A percentile compares a stretch with the other conserved stretches of the same genome.
Evolutionary conservation across 2,113 vertebrate genomes (phyloP).

Genomic region (Rhinogobius similis): DNA sequence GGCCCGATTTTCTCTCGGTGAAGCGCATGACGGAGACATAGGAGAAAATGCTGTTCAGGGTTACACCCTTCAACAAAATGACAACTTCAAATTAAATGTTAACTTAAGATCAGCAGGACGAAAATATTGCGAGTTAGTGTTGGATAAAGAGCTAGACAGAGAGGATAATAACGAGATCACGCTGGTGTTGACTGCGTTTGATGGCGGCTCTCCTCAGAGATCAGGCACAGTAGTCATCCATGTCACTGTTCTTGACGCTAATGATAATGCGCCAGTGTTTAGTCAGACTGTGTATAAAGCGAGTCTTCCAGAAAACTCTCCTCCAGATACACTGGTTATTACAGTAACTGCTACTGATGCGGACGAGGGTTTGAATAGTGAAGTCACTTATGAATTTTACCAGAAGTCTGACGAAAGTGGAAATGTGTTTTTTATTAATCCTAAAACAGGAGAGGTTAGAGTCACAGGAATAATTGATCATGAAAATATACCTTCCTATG

Average conservation of each 20-base stretch:
- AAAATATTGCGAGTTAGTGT: slow-evolving; percentile 22
- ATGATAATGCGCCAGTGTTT: slow-evolving; percentile 55
- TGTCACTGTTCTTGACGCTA: slow-evolving; percentile 48
- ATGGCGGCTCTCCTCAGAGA: slow-evolving; percentile 49
- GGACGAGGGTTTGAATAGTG: slow-evolving; percentile 43
- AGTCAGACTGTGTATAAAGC: slow-evolving; percentile 44
- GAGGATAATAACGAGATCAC: slow-evolving; percentile 28
- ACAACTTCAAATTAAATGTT: slow-evolving; percentile 56
- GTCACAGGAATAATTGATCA: slow-evolving; percentile 70
- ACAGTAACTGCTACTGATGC: slow-evolving; percentile 71
- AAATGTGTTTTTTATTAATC: slow-evolving; percentile 61
- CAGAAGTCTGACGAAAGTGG: slow-evolving; percentile 52
- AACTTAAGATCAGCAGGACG: slow-evolving; percentile 16
- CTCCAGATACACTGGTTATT: slow-evolving; percentile 43
- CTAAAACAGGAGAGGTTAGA: slow-evolving; percentile 70
- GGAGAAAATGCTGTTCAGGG: slow-evolving; percentile 65
- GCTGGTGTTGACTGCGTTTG: slow-evolving; percentile 40
- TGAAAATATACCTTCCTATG: slow-evolving; percentile 69
- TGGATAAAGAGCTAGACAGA: slow-evolving; percentile 35
- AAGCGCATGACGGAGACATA: slow-evolving; percentile 68
- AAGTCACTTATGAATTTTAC: slow-evolving; percentile 72
- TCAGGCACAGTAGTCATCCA: slow-evolving; percentile 40
- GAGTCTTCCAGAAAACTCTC: slow-evolving; percentile 47
- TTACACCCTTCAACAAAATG: slow-evolving; percentile 59
- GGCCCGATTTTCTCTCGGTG: slow-evolving; percentile 56